Base-by-base conservation (phyloP, 1,140 invertebrate species). In the Ceratosolen fusciceps region DNA sequence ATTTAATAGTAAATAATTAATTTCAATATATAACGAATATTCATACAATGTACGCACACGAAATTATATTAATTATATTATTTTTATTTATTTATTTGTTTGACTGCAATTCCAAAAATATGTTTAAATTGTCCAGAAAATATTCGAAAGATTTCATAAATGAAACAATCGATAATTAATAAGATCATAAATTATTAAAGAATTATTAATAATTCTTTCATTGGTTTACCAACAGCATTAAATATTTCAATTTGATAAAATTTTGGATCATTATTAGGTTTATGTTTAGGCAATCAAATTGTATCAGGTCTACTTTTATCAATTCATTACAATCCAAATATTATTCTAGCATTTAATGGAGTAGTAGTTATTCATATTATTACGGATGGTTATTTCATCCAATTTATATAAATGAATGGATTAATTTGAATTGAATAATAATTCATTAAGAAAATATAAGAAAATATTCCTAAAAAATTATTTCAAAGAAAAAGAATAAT, bases 361-460 rank as follows among this genome's bases (percentile, higher is more conserved):
- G 88, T 93, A 74, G n/a, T n/a, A n/a, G n/a, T n/a, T n/a, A 90
- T 86, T 84, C 89, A 90, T 83, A 91, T 91, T 87, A 91, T 88
- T 89, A 91, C 84, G 90, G 90, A 0, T 93, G 91, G 90, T 82
- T 93, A 84, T 84, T 93, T 79, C 92, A 91, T 79, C 89, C 88
- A 67, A 67, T 92, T 26, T 92, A 93, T 86, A 91, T 80, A 93
- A 92, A 56, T 85, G 90, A 90, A 79, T n/a, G n/a, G n/a, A n/a
- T n/a, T n/a, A n/a, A n/a, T n/a, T n/a, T n/a, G n/a, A n/a, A n/a
- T n/a, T n/a, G n/a, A n/a, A n/a, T n/a, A n/a, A n/a, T n/a, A n/a
- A n/a, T n/a, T n/a, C n/a, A n/a, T n/a, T n/a, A n/a, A n/a, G n/a
- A 94, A 94, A 91, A 94, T 92, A 90, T 93, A 94, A 7, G 93